phyloP scores from a whole-genome alignment of 2,797 vertebrate genomes.

The Anniella stebbinsi region DNA sequence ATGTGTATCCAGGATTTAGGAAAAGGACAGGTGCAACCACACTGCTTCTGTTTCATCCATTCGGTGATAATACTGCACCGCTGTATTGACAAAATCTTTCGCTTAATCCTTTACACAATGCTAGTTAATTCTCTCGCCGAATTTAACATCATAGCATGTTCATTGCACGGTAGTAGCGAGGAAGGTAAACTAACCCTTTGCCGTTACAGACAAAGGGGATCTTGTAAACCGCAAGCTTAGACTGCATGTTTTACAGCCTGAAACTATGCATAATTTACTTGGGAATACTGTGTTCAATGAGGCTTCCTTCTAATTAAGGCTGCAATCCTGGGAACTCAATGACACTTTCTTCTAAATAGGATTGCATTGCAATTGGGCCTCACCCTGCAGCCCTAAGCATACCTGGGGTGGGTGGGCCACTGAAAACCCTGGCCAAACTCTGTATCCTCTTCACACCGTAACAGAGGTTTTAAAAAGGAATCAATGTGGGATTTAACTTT shows the following conservation, averaged over 20 bases:
- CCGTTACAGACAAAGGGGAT: background rate
- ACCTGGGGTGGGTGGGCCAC: background rate
- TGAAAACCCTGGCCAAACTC: background rate
- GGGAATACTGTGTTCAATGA: background rate
- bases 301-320: background rate
- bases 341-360: background rate
- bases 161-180: background rate
- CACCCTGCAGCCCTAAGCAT: background rate
- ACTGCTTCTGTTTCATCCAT: background rate
- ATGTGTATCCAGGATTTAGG: background rate
- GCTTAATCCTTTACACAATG: too few relatives aligned
- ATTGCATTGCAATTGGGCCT: background rate
- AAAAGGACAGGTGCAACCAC: background rate
- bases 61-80: background rate
- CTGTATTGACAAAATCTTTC: background rate
- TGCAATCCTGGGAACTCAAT: background rate
- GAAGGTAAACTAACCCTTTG: background rate
- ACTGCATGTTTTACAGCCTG: background rate
- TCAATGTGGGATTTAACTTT: background rate
- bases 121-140: too few relatives aligned
- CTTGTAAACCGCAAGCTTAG: background rate
- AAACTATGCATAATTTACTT: background rate
- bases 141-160: background rate
- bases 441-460: background rate
- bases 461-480: background rate